Conservation (phyloP, 2,888 invertebrate species). For the Vannuccia rotundouncinata region DNA sequence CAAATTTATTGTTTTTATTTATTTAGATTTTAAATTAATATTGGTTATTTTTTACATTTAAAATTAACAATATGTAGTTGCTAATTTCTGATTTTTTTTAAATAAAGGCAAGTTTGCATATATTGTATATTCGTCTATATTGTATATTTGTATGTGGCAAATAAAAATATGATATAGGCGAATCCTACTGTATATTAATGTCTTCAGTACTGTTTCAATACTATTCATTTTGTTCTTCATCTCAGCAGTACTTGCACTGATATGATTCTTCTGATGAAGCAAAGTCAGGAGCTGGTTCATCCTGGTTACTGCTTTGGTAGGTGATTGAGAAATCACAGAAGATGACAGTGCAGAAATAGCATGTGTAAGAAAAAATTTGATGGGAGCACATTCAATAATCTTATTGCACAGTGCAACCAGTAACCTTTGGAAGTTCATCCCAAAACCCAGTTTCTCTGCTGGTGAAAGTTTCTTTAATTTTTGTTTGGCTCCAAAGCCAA, state of each 20-base stretch:
- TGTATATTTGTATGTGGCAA: constrained; percentile 15
- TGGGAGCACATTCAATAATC: neutral
- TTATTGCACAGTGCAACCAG: neutral
- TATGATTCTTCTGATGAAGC: neutral
- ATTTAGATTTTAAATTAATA: constrained; percentile 26
- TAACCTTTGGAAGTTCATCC: neutral
- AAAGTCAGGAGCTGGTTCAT: neutral
- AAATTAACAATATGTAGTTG: constrained; percentile 23
- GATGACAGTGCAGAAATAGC: neutral
- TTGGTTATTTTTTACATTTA: constrained; percentile 15
- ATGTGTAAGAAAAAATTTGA: neutral
- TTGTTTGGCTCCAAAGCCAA: neutral
- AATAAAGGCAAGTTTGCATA: constrained; percentile 26
- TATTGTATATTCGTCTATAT: constrained; percentile 24
- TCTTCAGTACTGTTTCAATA: no score
- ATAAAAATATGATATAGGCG: constrained; percentile 24
- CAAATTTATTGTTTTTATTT: constrained; percentile 26
- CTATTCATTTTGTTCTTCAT: no score
- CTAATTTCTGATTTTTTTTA: constrained; percentile 22
- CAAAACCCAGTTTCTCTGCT: neutral
- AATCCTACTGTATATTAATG: constrained; percentile 21
- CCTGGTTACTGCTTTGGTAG: neutral
- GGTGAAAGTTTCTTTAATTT: neutral
- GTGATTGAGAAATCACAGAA: neutral
- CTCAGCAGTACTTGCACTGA: neutral